Percentiles rank a stretch among this genome's conserved stretches.
phyloP scores from a whole-genome alignment of 2,113 vertebrate genomes.

The Psilopogon haemacephalus region DNA sequence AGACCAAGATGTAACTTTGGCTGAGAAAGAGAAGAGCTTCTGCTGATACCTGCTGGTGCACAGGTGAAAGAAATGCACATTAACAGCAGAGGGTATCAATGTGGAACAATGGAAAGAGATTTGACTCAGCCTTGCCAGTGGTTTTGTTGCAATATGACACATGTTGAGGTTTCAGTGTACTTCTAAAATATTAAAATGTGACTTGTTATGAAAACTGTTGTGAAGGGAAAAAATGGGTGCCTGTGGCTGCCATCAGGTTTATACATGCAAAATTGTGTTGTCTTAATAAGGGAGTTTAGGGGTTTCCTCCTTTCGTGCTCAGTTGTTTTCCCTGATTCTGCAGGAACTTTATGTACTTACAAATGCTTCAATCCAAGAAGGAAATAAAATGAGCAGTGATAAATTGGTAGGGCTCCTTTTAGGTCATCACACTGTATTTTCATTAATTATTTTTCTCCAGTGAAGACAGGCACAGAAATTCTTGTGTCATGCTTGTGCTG shows the following conservation, averaged over 20 bases:
- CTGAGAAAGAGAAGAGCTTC: background rate
- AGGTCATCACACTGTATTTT: background rate
- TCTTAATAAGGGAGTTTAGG: background rate
- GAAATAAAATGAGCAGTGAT: background rate
- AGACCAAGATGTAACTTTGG: background rate
- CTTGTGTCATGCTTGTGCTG: background rate
- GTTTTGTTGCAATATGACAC: background rate
- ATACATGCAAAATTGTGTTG: background rate
- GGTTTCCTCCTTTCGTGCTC: background rate
- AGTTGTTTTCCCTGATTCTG: background rate
- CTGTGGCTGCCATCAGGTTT: background rate
- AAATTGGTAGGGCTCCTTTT: background rate
- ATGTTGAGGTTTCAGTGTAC: background rate
- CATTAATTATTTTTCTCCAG: background rate
- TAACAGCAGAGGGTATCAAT: background rate
- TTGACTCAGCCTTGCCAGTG: background rate
- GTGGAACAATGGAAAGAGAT: background rate
- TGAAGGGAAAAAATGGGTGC: background rate
- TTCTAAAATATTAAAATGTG: background rate
- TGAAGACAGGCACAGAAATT: background rate
- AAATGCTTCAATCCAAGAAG: background rate
- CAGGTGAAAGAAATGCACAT: background rate
- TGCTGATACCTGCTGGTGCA: background rate
- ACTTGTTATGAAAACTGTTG: background rate
- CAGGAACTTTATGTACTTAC: background rate